Evolutionary conservation across 2,113 vertebrate species (phyloP).

Genomic region (Planiliza haematocheilus): DNA sequence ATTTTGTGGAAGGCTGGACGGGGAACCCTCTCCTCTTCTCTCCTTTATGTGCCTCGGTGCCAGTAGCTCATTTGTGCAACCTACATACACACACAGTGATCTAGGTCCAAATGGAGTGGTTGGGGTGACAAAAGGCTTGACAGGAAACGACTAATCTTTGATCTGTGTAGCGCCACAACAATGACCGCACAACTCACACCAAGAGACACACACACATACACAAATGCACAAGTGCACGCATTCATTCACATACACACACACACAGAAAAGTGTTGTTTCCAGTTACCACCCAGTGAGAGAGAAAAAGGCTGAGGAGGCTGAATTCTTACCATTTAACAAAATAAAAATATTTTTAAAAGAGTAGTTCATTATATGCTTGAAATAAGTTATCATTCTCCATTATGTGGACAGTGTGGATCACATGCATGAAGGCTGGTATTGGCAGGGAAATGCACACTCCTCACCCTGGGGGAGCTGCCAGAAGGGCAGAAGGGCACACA

Average conservation of each 20-base stretch:
- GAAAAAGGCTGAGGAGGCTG: conserved; percentile 8
- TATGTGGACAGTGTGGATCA: conserved; percentile 13
- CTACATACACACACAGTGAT: conserved; percentile 58
- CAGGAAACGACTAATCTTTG: conserved; percentile 86
- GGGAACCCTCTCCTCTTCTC: conserved; percentile 60
- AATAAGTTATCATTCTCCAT: neutral
- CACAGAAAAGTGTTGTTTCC: conserved; percentile 68
- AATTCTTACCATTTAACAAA: neutral
- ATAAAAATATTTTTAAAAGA: neutral
- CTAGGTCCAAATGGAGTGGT: conserved; percentile 82
- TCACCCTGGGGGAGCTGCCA: conserved; percentile 52
- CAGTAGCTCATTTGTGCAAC: conserved; percentile 67
- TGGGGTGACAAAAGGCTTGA: conserved; percentile 80
- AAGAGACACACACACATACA: conserved; percentile 35
- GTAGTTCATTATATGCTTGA: no score
- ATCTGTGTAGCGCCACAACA: conserved; percentile 81
- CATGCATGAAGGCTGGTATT: conserved; percentile 25
- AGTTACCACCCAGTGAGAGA: conserved; percentile 71
- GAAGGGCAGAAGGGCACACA: conserved; percentile 64
- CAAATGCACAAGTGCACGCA: neutral
- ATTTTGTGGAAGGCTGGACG: conserved; percentile 5
- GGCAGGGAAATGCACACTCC: conserved; percentile 42
- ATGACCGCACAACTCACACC: conserved; percentile 70
- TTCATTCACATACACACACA: neutral
- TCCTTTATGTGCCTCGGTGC: conserved; percentile 72